Evolutionary conservation across 2,113 vertebrate species (phyloP).

Genomic region (Numenius arquata): DNA sequence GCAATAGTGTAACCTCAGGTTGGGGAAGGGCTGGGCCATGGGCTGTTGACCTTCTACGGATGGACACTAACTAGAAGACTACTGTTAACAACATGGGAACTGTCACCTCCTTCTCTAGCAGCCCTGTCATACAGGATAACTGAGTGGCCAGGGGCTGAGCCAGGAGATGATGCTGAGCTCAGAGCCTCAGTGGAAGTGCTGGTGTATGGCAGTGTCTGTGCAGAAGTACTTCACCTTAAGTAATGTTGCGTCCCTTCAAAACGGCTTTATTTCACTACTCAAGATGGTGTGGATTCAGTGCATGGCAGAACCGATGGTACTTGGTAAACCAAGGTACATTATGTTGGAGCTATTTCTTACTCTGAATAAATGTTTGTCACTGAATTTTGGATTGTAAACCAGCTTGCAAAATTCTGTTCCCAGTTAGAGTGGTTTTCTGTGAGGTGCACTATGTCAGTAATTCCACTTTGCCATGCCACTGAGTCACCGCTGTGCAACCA

Average conservation of each 20-base stretch:
- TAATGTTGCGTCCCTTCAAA: neutral
- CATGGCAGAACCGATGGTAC: neutral
- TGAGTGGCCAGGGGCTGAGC: neutral
- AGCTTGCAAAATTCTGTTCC: constrained; percentile 4
- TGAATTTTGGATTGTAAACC: neutral
- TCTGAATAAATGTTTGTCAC: neutral
- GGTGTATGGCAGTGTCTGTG: neutral
- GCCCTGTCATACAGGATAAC: neutral
- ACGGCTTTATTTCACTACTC: neutral
- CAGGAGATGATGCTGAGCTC: neutral
- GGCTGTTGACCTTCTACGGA: neutral
- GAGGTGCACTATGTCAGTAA: neutral
- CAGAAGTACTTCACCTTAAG: neutral
- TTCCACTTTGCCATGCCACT: constrained; percentile 36
- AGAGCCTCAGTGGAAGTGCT: neutral
- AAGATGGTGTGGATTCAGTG: neutral
- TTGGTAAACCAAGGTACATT: neutral
- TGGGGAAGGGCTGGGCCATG: neutral
- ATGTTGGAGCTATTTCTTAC: neutral
- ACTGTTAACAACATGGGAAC: neutral
- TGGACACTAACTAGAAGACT: neutral
- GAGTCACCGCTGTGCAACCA: constrained; percentile 17
- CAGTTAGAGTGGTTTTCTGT: neutral
- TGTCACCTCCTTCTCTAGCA: neutral
- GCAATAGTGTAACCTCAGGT: fast-evolving